Evolutionary conservation across 2,888 invertebrate genomes (phyloP).

Genomic region (Girardia tigrina): DNA sequence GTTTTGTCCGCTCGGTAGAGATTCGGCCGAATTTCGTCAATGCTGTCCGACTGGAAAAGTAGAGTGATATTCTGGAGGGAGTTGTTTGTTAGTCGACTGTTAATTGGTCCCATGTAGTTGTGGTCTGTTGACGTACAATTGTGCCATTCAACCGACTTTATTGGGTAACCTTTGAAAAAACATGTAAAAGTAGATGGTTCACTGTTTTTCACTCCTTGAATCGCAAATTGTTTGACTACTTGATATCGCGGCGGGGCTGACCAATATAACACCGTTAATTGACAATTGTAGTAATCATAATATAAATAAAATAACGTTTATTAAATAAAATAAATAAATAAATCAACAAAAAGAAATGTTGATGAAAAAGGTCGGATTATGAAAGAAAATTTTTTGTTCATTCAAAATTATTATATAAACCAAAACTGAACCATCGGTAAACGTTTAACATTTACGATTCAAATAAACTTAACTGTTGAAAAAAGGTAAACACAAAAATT

Average conservation of each 20-base stretch:
- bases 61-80: background rate
- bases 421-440: too few relatives aligned
- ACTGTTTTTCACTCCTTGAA: background rate
- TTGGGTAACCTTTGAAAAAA: conserved; percentile 6
- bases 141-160: conserved; percentile 11
- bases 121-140: background rate
- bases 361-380: too few relatives aligned
- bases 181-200: conserved; percentile 9
- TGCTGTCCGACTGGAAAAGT: background rate
- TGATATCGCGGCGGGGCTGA: background rate
- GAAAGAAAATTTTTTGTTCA: too few relatives aligned
- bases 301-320: too few relatives aligned
- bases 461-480: too few relatives aligned
- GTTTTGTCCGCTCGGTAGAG: background rate
- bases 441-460: too few relatives aligned
- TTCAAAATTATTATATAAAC: too few relatives aligned
- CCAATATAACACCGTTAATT: too few relatives aligned
- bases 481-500: too few relatives aligned
- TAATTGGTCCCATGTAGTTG: conserved; percentile 15
- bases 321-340: too few relatives aligned
- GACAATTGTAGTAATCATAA: too few relatives aligned
- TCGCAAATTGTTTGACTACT: background rate
- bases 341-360: too few relatives aligned
- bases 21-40: background rate
- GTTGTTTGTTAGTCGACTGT: background rate